phyloP scores from a whole-genome alignment of 2,888 invertebrate species.

The Adelphocoris suturalis region DNA sequence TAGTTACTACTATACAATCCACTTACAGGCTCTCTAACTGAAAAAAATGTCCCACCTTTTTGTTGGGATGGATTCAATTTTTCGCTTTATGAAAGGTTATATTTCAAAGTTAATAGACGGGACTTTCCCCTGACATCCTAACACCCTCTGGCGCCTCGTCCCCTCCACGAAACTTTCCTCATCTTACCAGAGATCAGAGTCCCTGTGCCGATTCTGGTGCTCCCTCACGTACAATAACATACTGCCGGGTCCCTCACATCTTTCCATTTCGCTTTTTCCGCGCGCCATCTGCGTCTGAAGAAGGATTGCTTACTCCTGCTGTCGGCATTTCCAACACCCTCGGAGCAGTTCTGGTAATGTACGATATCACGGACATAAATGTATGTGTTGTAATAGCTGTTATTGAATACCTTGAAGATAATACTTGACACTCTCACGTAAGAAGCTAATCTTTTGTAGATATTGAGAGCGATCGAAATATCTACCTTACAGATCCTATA shows the following conservation, averaged over 20 bases:
- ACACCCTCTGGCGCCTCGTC: background rate
- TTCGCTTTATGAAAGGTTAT: slow-evolving; percentile 66
- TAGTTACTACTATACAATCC: background rate
- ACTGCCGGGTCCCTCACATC: background rate
- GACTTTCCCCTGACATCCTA: slow-evolving; percentile 54
- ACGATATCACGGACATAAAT: no score
- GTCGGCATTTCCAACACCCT: no score
- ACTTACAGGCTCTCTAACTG: background rate
- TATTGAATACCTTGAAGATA: no score
- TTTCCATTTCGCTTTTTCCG: background rate
- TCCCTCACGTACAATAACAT: slow-evolving; percentile 22
- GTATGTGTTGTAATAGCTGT: no score
- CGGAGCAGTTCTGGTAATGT: no score
- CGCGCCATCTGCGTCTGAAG: background rate
- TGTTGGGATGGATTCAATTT: slow-evolving; percentile 44
- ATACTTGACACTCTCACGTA: no score
- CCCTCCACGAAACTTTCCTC: slow-evolving; percentile 3
- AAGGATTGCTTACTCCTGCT: background rate
- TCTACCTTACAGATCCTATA: no score
- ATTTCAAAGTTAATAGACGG: slow-evolving; percentile 67
- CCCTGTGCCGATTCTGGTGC: background rate
- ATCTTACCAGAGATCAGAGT: background rate
- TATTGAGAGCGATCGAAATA: no score
- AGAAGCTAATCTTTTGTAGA: no score
- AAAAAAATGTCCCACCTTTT: slow-evolving; percentile 1